phyloP scores from a whole-genome alignment of 2,113 vertebrate species.

The Caranx melampygus region DNA sequence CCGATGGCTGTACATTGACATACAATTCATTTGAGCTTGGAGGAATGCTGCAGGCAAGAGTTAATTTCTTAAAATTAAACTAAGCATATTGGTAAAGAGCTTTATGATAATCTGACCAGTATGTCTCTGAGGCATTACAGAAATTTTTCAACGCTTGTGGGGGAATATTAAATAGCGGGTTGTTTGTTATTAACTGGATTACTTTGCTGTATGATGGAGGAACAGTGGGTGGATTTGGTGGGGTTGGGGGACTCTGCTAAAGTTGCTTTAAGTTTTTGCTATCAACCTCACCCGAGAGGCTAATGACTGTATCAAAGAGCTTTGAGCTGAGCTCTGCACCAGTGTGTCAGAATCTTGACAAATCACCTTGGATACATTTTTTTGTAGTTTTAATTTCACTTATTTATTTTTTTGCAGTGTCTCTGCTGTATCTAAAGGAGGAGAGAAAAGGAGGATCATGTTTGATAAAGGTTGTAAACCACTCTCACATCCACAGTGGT shows the following conservation, averaged over 20 bases:
- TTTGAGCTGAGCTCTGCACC: conserved; percentile 57
- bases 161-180: conserved; percentile 69
- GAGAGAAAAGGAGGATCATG: conserved; percentile 37
- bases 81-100: conserved; percentile 80
- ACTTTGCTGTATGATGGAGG: conserved; percentile 53
- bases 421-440: conserved; percentile 63
- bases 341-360: conserved; percentile 65
- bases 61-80: conserved; percentile 85
- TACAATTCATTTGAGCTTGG: conserved; percentile 74
- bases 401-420: conserved; percentile 16
- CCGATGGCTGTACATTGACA: conserved; percentile 65
- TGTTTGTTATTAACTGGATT: conserved; percentile 75
- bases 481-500: conserved; percentile 5
- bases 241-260: conserved; percentile 37
- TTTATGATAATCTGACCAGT: conserved; percentile 82
- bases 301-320: conserved; percentile 70
- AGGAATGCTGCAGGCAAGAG: conserved; percentile 82
- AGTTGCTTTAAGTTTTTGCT: conserved; percentile 56
- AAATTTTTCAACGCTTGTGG: conserved; percentile 63
- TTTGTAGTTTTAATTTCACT: neutral
- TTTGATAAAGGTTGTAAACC: conserved; percentile 61
- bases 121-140: conserved; percentile 73
- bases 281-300: conserved; percentile 56
- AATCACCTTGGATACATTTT: conserved; percentile 63
- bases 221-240: conserved; percentile 48